phyloP scores from a whole-genome alignment of 1,140 invertebrate genomes.

The Pygmarrhopalites habei region DNA sequence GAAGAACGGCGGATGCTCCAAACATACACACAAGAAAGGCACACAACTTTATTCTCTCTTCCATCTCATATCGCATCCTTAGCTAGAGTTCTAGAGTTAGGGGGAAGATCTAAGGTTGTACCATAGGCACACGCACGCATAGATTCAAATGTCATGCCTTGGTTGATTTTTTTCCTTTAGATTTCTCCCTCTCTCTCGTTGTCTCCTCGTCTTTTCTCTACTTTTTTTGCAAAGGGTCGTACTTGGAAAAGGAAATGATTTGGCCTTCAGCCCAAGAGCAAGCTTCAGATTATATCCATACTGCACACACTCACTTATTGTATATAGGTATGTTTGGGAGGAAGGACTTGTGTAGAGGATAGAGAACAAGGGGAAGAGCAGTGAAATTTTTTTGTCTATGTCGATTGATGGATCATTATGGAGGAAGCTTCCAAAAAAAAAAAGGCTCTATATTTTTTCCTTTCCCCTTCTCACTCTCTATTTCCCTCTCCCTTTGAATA shows the following conservation, averaged over 20 bases:
- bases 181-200: background rate
- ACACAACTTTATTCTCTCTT: background rate
- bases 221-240: background rate
- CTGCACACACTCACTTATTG: background rate
- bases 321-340: background rate
- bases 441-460: background rate
- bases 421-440: no score
- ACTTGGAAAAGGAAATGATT: conserved; percentile 17
- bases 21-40: background rate
- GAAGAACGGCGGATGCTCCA: no score
- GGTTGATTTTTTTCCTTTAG: conserved; percentile 5
- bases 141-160: conserved; percentile 17
- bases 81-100: no score
- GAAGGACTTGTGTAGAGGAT: background rate
- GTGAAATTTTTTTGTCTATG: background rate
- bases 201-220: background rate
- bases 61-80: background rate
- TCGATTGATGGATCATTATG: conserved; percentile 15
- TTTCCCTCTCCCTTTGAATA: background rate
- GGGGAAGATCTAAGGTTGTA: no score
- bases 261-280: conserved; percentile 1
- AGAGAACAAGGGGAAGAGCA: background rate
- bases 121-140: no score
- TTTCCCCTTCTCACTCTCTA: background rate
- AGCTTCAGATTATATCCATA: background rate